Evolutionary conservation across 2,888 invertebrate genomes (phyloP), one percentile per base, ranked within the genome.

Genomic region (Rutpela maculata): DNA sequence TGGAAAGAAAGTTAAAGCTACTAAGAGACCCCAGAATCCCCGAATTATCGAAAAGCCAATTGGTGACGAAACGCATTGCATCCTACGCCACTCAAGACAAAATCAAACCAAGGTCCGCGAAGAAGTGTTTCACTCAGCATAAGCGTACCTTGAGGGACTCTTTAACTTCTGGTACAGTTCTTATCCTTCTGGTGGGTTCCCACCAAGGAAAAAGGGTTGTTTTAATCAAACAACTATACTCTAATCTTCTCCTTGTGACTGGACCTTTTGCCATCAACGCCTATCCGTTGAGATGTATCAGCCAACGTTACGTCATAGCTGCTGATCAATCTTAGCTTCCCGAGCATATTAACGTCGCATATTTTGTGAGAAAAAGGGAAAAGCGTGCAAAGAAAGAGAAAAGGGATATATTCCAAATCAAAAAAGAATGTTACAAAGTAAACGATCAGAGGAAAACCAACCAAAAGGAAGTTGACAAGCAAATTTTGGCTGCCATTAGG

Each of bases 181-280:
- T 97, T 83, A 98, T 99, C 88, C 91, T 99, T 80, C 92, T 99
- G 81, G 99, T 99, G 83, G 99, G 99, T 77, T 93, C 95, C 79
- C 99, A 99, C 89, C 97, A 98, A 87, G 99, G 99, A 90, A 99
- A 99, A 92, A 94, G 99, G 63, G 99, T 99, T 26, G 95, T 99
- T 80, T 94, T 99, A 84, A 91, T 99, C 56, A 99, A 98, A 89
- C 90, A 91, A 74, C 92, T 99, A 80, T 91, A 93, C 77, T 96
- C 97, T 85, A 99, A 99, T 9, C 93, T 99, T 57, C 92, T 99
- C 82, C 93, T 99, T 50, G 95, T 99, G 76, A 98, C 97, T 79
- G 99, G 98, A 77, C 98, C 97, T n/a, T 96, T 95, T 90, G 94
- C 95, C 89, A 92, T 99, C 86, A 99, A 99, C 91, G 96, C 95